Percentiles rank a stretch among this genome's conserved stretches.
phyloP scores from a whole-genome alignment of 2,113 vertebrate genomes.

The Gasterosteus nipponicus region DNA sequence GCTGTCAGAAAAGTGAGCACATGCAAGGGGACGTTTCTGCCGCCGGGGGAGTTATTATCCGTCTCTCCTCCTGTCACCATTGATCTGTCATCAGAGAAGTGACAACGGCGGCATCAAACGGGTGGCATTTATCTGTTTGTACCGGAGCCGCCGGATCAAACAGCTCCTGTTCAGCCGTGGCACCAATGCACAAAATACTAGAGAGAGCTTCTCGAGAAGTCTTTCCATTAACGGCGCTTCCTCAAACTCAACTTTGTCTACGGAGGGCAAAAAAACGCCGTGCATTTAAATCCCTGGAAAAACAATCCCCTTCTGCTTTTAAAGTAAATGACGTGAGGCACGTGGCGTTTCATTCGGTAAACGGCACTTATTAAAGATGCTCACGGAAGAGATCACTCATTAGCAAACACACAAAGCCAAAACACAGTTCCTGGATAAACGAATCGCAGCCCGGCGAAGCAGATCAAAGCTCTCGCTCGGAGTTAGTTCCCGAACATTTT shows the following conservation, averaged over 20 bases:
- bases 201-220: conserved; percentile 2
- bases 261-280: conserved; percentile 15
- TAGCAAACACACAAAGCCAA: conserved; percentile 56
- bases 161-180: neutral
- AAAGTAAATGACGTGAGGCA: conserved; percentile 76
- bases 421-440: conserved; percentile 56
- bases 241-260: conserved; percentile 57
- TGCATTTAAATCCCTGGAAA: conserved; percentile 63
- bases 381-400: conserved; percentile 71
- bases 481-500: conserved; percentile 52
- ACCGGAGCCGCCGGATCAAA: neutral
- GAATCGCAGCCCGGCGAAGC: conserved; percentile 57
- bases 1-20: conserved; percentile 53
- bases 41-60: conserved; percentile 42
- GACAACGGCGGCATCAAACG: conserved; percentile 43
- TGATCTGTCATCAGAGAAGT: conserved; percentile 45
- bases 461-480: conserved; percentile 44
- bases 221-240: conserved; percentile 54
- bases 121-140: conserved; percentile 39
- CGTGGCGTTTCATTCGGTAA: conserved; percentile 74
- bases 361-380: conserved; percentile 74
- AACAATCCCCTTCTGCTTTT: conserved; percentile 75
- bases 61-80: conserved; percentile 50
- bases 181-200: conserved; percentile 10
- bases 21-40: conserved; percentile 37